Percentiles rank a stretch among this genome's conserved stretches.
phyloP scores from a whole-genome alignment of 2,888 invertebrate species.

The Drosophila lutescens region DNA sequence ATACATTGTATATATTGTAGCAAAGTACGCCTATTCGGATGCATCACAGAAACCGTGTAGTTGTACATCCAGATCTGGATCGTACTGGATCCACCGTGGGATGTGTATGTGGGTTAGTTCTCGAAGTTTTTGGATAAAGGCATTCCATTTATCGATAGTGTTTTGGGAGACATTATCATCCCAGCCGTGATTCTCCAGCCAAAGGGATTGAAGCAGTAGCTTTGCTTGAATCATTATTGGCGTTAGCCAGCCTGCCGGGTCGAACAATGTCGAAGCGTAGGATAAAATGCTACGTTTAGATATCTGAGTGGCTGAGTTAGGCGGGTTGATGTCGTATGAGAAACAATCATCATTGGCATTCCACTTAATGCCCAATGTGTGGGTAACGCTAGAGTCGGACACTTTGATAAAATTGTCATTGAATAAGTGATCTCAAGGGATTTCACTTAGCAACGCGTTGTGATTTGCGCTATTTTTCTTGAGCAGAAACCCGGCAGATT shows the following conservation, averaged over 20 bases:
- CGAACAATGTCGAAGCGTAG: not conserved
- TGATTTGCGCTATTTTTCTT: not conserved
- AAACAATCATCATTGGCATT: not conserved
- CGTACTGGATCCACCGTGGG: too few species aligned
- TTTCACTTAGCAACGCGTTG: not conserved
- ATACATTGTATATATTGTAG: too few species aligned
- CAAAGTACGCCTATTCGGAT: too few species aligned
- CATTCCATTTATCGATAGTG: too few species aligned
- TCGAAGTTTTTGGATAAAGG: too few species aligned
- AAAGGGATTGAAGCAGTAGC: not conserved
- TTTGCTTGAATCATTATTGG: not conserved
- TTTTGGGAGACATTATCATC: too few species aligned
- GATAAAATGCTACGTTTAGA: not conserved
- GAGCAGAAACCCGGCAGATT: not conserved
- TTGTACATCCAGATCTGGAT: too few species aligned
- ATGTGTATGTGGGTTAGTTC: too few species aligned
- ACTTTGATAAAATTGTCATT: conserved; percentile 1
- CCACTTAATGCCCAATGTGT: not conserved
- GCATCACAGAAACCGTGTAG: too few species aligned
- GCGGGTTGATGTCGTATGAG: too few species aligned
- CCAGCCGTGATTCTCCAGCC: too few species aligned
- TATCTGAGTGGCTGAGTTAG: too few species aligned
- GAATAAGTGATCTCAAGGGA: not conserved
- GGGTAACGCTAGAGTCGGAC: not conserved
- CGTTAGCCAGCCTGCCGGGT: conserved; percentile 1